Conservation (phyloP, 2,888 invertebrate species). For the Ochropleura plecta region DNA sequence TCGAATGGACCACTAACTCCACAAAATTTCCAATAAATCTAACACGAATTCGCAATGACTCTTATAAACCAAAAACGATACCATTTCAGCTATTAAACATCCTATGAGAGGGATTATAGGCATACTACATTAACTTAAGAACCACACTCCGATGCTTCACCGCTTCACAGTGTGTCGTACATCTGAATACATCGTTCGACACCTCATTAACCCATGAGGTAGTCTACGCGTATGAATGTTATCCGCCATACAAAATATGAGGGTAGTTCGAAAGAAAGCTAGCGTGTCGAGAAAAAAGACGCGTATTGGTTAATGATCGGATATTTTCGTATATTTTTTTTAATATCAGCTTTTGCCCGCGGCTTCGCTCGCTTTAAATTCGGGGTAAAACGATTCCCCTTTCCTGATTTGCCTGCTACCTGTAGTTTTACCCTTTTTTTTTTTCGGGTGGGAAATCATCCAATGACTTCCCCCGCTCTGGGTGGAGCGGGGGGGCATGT, state of each 20-base stretch:
- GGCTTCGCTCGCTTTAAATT: no score
- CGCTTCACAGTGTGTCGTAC: constrained; percentile 26
- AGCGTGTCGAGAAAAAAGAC: constrained; percentile 11
- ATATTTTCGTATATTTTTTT: constrained; percentile 8
- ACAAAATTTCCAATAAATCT: background rate
- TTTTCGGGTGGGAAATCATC: no score
- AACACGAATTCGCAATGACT: background rate
- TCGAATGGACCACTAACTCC: background rate
- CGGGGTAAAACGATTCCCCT: no score
- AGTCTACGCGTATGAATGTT: constrained; percentile 30
- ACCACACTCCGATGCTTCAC: constrained; percentile 9
- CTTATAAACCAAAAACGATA: constrained; percentile 5
- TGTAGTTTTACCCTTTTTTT: no score
- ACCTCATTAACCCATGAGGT: constrained; percentile 49
- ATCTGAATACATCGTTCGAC: constrained; percentile 41
- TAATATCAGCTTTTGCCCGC: no score
- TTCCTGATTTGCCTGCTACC: no score
- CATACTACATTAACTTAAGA: constrained; percentile 34
- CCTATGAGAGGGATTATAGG: no score
- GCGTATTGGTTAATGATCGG: constrained; percentile 25
- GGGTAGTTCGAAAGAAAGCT: constrained; percentile 36
- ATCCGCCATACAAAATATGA: constrained; percentile 35
- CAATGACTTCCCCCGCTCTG: no score
- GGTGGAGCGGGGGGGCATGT: no score
- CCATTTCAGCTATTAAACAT: background rate